A percentile compares a stretch with the other conserved stretches of the same genome.
These are phyloP conservation scores for Loris lydekkerianus DNA, from an alignment of 2,797 vertebrate genomes.

Conservation along the genomic window DNA sequence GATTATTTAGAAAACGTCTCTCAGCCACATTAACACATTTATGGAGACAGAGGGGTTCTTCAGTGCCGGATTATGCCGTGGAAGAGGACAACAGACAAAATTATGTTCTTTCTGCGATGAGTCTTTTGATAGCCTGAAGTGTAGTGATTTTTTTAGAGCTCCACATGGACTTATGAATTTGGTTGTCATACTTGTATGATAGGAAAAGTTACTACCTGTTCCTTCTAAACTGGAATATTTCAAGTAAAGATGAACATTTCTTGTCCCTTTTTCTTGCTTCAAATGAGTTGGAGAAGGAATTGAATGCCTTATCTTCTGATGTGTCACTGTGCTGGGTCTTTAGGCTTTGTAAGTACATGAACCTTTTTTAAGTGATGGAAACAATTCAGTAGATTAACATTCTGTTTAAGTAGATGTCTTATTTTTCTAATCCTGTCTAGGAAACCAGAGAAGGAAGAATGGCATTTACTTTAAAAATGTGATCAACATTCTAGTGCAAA, in stretches of 20 bases:
- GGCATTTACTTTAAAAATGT: neutral
- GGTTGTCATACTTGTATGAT: slow-evolving; percentile 11
- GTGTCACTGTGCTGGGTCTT: neutral
- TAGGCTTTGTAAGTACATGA: neutral
- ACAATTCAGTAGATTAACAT: slow-evolving; percentile 16
- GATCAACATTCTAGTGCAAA: too few relatives aligned
- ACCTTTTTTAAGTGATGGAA: slow-evolving; percentile 15
- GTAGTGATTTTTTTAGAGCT: slow-evolving; percentile 62
- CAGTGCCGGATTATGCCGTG: neutral
- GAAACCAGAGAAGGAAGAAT: neutral
- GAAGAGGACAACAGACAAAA: slow-evolving; percentile 51
- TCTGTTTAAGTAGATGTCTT: slow-evolving; percentile 5
- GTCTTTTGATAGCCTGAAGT: slow-evolving; percentile 52
- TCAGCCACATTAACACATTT: slow-evolving; percentile 36
- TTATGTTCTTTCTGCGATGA: slow-evolving; percentile 50
- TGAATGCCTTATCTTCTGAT: neutral
- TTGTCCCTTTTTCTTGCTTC: slow-evolving; percentile 39
- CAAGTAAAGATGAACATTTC: slow-evolving; percentile 20
- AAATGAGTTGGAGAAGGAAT: slow-evolving; percentile 4
- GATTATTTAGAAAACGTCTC: slow-evolving; percentile 28
- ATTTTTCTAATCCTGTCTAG: slow-evolving; percentile 29
- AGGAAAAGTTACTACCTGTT: slow-evolving; percentile 44
- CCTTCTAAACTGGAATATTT: slow-evolving; percentile 45
- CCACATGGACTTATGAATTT: slow-evolving; percentile 53
- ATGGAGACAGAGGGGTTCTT: slow-evolving; percentile 53